phyloP scores from a whole-genome alignment of 2,888 invertebrate genomes.

The Azorinus chamasolen region DNA sequence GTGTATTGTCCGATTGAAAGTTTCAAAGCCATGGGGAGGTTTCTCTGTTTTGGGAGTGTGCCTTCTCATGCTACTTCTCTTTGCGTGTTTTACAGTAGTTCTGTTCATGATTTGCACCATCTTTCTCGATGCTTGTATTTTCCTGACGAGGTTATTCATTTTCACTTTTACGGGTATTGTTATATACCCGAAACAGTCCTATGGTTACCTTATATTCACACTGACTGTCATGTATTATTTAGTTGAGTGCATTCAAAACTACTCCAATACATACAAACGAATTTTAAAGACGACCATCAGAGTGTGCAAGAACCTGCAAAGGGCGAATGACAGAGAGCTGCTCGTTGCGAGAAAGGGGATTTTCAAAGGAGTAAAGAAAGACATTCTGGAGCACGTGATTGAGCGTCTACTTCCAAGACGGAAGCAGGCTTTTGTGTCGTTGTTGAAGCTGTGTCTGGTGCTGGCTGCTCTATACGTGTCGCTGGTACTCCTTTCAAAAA shows the following conservation, averaged over 20 bases:
- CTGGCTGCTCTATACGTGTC: slow-evolving; percentile 52
- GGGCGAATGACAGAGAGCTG: slow-evolving; percentile 15
- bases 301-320: slow-evolving; percentile 27
- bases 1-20: not conserved
- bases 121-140: slow-evolving; percentile 63
- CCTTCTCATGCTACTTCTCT: not conserved
- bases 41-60: not conserved
- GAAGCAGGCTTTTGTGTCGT: slow-evolving; percentile 57
- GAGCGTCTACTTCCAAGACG: slow-evolving; percentile 53
- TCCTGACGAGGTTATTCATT: slow-evolving; percentile 52
- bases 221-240: slow-evolving; percentile 59
- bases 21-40: not conserved
- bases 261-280: slow-evolving; percentile 30
- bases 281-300: slow-evolving; percentile 38
- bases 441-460: slow-evolving; percentile 48
- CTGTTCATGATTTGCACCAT: slow-evolving; percentile 65
- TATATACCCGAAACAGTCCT: slow-evolving; percentile 57
- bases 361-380: slow-evolving; percentile 30
- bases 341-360: slow-evolving; percentile 34
- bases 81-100: slow-evolving; percentile 12
- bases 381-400: slow-evolving; percentile 54
- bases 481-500: slow-evolving; percentile 49
- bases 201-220: slow-evolving; percentile 62
- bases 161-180: slow-evolving; percentile 66
- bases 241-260: slow-evolving; percentile 46